phyloP scores from a whole-genome alignment of 1,140 invertebrate species.

The Stegodyphus mimosarum region DNA sequence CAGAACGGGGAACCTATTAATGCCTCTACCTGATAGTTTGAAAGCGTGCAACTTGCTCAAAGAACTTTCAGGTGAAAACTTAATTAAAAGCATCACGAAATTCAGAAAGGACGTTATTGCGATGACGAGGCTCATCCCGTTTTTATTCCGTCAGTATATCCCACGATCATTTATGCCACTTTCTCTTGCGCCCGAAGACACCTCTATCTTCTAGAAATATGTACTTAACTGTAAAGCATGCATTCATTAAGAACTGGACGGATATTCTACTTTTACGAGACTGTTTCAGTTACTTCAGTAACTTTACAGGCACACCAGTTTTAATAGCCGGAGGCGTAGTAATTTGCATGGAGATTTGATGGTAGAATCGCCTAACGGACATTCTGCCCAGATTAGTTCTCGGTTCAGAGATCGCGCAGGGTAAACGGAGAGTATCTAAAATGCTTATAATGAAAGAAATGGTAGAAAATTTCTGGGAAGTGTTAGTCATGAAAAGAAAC shows the following conservation, averaged over 20 bases:
- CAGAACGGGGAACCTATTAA: no score
- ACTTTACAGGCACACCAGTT: background rate
- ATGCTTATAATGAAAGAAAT: no score
- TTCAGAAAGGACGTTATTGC: background rate
- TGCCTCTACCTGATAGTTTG: no score
- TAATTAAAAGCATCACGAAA: background rate
- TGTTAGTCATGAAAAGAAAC: no score
- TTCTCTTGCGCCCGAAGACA: background rate
- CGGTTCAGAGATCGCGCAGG: no score
- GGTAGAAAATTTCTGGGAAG: no score
- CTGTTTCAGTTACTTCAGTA: conserved; percentile 18
- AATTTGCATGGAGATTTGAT: conserved; percentile 34
- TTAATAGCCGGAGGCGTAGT: conserved; percentile 25
- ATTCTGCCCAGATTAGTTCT: no score
- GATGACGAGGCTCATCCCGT: background rate
- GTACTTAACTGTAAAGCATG: background rate
- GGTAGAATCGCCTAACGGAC: no score
- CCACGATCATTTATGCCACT: background rate
- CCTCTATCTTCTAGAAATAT: background rate
- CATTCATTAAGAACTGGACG: background rate
- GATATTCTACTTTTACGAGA: conserved; percentile 18
- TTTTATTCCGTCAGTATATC: conserved; percentile 23
- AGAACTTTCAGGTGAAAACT: background rate
- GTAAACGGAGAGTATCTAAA: no score
- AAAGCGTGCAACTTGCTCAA: no score